These are phyloP conservation scores for Thereva nobilitata DNA, from an alignment of 2,888 invertebrate species.

Conservation along the genomic window DNA sequence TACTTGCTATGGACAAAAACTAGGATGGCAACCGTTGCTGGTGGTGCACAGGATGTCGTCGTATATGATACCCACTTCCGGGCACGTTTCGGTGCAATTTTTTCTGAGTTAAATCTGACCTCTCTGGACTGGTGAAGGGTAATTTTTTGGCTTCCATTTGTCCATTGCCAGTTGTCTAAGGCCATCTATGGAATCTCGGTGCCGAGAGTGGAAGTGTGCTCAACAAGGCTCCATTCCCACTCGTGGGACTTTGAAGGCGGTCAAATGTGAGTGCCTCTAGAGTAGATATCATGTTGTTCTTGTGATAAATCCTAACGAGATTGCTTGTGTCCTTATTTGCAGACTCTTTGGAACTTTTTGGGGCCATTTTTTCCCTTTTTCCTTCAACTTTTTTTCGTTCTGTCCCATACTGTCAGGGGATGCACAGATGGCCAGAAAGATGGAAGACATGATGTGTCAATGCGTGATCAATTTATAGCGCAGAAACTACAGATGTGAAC, in stretches of 20 bases:
- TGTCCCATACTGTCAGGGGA: background rate
- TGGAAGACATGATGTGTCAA: conserved; percentile 27
- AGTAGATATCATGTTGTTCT: conserved; percentile 22
- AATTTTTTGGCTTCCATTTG: conserved; percentile 2
- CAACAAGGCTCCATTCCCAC: conserved; percentile 1
- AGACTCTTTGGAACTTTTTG: conserved; percentile 26
- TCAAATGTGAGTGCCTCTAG: conserved; percentile 11
- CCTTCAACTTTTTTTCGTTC: background rate
- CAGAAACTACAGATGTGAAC: conserved; percentile 28
- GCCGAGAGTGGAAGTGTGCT: background rate
- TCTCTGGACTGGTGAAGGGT: conserved; percentile 6
- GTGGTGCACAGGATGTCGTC: background rate
- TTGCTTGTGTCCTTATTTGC: conserved; percentile 32
- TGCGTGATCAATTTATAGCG: conserved; percentile 32
- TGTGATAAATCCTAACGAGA: conserved; percentile 27
- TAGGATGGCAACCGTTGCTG: background rate
- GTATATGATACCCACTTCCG: conserved; percentile 20
- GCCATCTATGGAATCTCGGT: background rate
- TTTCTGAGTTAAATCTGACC: background rate
- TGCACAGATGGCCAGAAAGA: conserved; percentile 29
- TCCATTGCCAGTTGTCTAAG: background rate
- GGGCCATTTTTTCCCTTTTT: conserved; percentile 1
- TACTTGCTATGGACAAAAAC: conserved; percentile 1
- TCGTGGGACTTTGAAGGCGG: background rate
- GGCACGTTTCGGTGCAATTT: conserved; percentile 21